Base-by-base conservation (phyloP, 2,797 vertebrate genomes). In the Pachyuromys duprasi region DNA sequence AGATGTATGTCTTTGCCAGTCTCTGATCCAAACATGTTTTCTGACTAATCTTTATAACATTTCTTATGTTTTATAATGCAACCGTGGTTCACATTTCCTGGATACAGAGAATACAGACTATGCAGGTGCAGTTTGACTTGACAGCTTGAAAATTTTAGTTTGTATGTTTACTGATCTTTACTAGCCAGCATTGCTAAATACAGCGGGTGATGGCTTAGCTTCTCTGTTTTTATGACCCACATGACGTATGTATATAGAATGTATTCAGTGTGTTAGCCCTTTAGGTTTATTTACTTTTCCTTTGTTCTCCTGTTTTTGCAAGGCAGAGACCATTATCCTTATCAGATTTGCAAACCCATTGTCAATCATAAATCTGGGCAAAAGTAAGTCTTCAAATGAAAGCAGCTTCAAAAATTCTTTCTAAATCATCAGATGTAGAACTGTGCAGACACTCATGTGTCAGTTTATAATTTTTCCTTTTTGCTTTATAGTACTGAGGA, bases 1-100 rank as follows among this genome's bases (percentile, higher is more conserved):
- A 95, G 36, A 63, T 86, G 20, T 81, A 28, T 93, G 39, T 90
- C 69, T 83, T 88, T 92, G 92, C 39, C 45, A 89, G 0, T 82
- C 17, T 83, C 93, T 86, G 45, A 94, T 95, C 65, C 89, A 93
- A 95, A 74, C 63, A 75, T 31, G 49, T 87, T 97, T 95, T 97
- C 79, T 92, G 75, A 92, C 33, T 80, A 72, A 86, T 67, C 57
- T 95, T 93, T 78, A 33, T 76, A 82, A 88, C 55, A 28, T 84
- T 84, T 90, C 70, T 84, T 0, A 26, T 69, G 63, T 95, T 96
- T 92, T 81, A 63, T 78, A 83, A 70, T 91, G 65, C 78, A 90
- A 53, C 39, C 36, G 0, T 91, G 86, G 90, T 91, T 94, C 93
- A 63, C 12, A 74, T 87, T 75, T 97, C 81, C 17, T 74, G 82